Conservation (phyloP, 2,888 invertebrate species). For the Cristatella mucedo region DNA sequence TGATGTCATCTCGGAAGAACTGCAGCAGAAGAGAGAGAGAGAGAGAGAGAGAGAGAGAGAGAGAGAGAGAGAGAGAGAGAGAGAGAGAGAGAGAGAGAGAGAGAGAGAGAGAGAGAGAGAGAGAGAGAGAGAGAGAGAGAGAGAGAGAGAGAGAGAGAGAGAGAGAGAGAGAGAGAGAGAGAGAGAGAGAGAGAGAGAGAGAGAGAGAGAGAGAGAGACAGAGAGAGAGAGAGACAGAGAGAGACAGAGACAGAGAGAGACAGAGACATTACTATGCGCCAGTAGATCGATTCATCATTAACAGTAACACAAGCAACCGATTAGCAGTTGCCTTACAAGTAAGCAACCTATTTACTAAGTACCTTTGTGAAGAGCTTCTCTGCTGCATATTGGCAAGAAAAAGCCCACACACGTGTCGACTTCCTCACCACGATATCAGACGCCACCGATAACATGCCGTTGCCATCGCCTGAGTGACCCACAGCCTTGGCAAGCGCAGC, state of each 20-base stretch:
- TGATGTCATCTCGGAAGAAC: constrained; percentile 82
- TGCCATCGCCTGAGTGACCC: too few relatives aligned
- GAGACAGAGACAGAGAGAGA: constrained; percentile 10
- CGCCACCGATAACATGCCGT: constrained; percentile 37
- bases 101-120: constrained; percentile 8
- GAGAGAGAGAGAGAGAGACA: constrained; percentile 9
- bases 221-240: constrained; percentile 10
- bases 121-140: constrained; percentile 7
- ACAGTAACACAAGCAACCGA: too few relatives aligned
- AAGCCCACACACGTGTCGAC: constrained; percentile 76
- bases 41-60: too few relatives aligned
- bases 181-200: constrained; percentile 9
- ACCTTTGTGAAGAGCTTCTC: constrained; percentile 69
- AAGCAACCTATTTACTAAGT: too few relatives aligned
- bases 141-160: constrained; percentile 10
- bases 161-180: constrained; percentile 10
- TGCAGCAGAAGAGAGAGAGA: constrained; percentile 18
- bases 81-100: too few relatives aligned
- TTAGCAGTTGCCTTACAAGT: too few relatives aligned
- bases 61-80: too few relatives aligned
- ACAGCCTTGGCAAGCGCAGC: constrained; percentile 28
- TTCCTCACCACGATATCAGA: constrained; percentile 28
- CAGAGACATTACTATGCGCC: too few relatives aligned
- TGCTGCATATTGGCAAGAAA: constrained; percentile 61
- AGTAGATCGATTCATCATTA: too few relatives aligned